Conservation (phyloP, 2,113 vertebrate genomes). For the Lycocorax pyrrhopterus region DNA sequence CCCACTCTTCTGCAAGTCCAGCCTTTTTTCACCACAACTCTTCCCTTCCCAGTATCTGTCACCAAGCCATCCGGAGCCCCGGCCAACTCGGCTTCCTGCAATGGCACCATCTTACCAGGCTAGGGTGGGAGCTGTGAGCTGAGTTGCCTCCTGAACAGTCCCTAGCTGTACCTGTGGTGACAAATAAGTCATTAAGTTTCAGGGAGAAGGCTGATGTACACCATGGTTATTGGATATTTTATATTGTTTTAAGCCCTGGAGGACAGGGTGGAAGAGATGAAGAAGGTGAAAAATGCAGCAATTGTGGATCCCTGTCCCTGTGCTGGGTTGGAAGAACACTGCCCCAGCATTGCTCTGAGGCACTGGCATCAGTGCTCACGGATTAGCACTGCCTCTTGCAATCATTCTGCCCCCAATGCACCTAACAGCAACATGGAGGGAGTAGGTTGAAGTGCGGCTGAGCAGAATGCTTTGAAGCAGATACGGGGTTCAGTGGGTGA, state of each 20-base stretch:
- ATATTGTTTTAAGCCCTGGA: not conserved
- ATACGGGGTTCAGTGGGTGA: not conserved
- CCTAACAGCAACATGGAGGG: not conserved
- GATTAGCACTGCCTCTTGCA: not conserved
- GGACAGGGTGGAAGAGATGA: not conserved
- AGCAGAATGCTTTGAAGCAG: not conserved
- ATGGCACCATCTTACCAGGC: not conserved
- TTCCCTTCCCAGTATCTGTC: not conserved
- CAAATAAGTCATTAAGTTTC: not conserved
- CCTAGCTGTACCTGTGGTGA: not conserved
- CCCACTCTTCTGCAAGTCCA: not conserved
- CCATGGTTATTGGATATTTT: not conserved
- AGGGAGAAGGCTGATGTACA: not conserved
- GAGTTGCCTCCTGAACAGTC: not conserved
- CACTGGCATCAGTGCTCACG: not conserved
- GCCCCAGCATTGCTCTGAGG: not conserved
- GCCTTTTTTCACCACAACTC: not conserved
- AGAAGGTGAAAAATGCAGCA: not conserved
- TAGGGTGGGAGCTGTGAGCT: not conserved
- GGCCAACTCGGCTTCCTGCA: not conserved
- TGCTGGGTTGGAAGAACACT: not conserved
- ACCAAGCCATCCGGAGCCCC: not conserved
- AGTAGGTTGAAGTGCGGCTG: not conserved
- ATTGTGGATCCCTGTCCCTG: not conserved
- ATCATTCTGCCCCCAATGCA: not conserved